Evolutionary conservation across 2,113 vertebrate genomes (phyloP).

Genomic region (Lampris megalopsis): DNA sequence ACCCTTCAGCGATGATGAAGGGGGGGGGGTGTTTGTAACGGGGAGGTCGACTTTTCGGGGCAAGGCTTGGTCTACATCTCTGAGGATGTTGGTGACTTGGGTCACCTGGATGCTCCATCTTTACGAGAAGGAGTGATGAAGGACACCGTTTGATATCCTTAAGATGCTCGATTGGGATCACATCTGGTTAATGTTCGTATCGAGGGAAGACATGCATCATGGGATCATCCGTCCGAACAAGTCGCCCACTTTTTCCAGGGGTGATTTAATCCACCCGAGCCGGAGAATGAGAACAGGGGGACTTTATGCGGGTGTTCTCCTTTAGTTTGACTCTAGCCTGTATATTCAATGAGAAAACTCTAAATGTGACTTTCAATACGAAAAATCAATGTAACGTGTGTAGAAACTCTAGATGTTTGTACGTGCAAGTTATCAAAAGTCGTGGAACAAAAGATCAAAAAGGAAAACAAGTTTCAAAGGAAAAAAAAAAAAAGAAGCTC

Average conservation of each 20-base stretch:
- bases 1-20: constrained; percentile 1
- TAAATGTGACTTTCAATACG: constrained; percentile 78
- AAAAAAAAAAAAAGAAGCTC: constrained; percentile 53
- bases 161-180: background rate
- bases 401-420: constrained; percentile 94
- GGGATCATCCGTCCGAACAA: background rate
- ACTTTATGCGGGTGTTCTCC: constrained; percentile 57
- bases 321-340: constrained; percentile 70
- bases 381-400: constrained; percentile 87
- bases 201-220: no score
- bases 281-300: constrained; percentile 43
- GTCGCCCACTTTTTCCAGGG: background rate
- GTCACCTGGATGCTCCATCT: background rate
- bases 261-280: constrained; percentile 17
- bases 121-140: background rate
- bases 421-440: constrained; percentile 82
- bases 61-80: constrained; percentile 32
- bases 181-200: no score
- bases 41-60: constrained; percentile 38
- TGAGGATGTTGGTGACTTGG: background rate
- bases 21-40: constrained; percentile 5
- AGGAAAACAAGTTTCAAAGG: constrained; percentile 68
- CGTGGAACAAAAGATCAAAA: constrained; percentile 78
- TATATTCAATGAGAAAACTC: constrained; percentile 65
- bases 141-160: background rate